Base-by-base conservation (phyloP, 2,888 invertebrate genomes). In the Hypselothyrea guttata region DNA sequence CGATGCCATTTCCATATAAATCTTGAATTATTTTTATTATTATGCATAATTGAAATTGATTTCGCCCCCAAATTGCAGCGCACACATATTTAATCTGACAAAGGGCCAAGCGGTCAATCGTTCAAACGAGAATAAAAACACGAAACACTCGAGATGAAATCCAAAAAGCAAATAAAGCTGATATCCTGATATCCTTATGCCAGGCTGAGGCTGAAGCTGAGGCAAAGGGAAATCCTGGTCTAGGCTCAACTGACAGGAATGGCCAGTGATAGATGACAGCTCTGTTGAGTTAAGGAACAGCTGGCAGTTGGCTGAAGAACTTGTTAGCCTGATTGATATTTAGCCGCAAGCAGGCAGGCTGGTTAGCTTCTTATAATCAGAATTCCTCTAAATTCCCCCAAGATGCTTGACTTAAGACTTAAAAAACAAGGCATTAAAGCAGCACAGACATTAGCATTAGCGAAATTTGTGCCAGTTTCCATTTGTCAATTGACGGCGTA, bases 301-400 rank as follows among this genome's bases (percentile, higher is more conserved):
- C 83, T 78, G 79, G 61, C 79, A 64, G 75, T 56, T 82, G 82
- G 65, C 78, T 49, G 62, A 49, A 41, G 22, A 67, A 56, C 75
- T 64, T 69, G 73, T 73, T 61, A 61, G 56, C 63, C 79, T 72
- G 77, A 77, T 77, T 77, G 83, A 75, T 79, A 83, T 62, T 68
- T 61, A 63, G 41, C 41, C 58, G 34, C 49, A 47, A 15, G 18
- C 41, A 2, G 31, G 3, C 22, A 18, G 11, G 15, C 16, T n/a
- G 4, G 2, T 22, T 12, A 4, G 2, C n/a, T 15, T 13, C 35
- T n/a, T 37, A 35, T 37, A 46, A 46, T 46, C 46, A 34, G 18
- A 34, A 12, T 41, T 37, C 15, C 7, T 9, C 7, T 16, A 18
- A 11, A 28, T 33, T 12, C 31, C 8, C n/a, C 12, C 7, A 2